phyloP scores from a whole-genome alignment of 2,113 vertebrate species.

The Electrona antarctica region DNA sequence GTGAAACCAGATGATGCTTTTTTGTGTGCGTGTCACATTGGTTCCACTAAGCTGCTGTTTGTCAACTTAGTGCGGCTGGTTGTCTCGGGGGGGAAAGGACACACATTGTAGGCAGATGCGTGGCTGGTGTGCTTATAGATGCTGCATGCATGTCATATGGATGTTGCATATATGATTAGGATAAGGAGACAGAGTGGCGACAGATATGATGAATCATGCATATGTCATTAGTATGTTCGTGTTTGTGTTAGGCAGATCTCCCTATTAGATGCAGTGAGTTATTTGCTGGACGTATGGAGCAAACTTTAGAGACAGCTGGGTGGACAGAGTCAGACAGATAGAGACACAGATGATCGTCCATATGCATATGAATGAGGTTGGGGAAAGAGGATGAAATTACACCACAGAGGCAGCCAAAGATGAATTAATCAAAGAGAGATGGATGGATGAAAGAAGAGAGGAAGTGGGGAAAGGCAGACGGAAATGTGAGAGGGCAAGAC shows the following conservation, averaged over 20 bases:
- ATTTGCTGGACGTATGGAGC: not conserved
- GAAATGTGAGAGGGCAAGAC: no score
- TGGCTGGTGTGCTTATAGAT: no score
- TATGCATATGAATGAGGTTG: not conserved
- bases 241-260: not conserved
- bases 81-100: conserved; percentile 6
- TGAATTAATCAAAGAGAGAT: not conserved
- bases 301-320: not conserved
- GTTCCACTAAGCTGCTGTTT: conserved; percentile 53
- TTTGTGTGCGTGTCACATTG: conserved; percentile 39
- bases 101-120: no score
- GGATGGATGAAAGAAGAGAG: no score
- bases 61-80: conserved; percentile 26
- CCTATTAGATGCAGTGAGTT: conserved; percentile 26
- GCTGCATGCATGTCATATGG: no score
- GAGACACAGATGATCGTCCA: not conserved
- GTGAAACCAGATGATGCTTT: conserved; percentile 64
- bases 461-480: no score
- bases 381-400: no score
- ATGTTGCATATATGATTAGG: not conserved
- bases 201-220: conserved; percentile 49
- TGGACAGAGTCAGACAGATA: not conserved
- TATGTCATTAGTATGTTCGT: no score
- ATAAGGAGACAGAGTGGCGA: conserved; percentile 55
- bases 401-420: not conserved